A percentile compares a stretch with the other conserved stretches of the same genome.
Evolutionary conservation across 64 coral and sea anemone genomes (phyloP).

Genomic region (Porites australiensis): DNA sequence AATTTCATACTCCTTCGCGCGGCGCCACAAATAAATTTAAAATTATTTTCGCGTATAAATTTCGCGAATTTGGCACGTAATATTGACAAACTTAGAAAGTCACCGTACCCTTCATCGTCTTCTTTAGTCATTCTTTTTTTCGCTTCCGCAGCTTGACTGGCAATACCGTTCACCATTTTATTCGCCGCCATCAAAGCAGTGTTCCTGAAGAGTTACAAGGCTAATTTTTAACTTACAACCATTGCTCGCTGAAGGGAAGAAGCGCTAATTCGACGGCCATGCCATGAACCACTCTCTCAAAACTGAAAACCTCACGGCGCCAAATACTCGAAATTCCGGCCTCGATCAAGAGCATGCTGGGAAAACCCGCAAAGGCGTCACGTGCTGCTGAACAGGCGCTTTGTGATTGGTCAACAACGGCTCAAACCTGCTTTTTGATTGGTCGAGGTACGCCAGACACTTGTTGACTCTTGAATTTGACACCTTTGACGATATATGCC

Average conservation of each 20-base stretch:
- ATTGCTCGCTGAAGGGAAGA: conserved; percentile 54
- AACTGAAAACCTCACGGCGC: conserved; percentile 77
- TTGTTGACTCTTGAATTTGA: conserved; percentile 24
- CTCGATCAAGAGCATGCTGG: conserved; percentile 81
- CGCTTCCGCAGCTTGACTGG: conserved; percentile 62
- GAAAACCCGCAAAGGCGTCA: conserved; percentile 86
- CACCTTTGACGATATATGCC: conserved; percentile 18
- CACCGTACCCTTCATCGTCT: conserved; percentile 86
- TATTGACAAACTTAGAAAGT: conserved; percentile 52
- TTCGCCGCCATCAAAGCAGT: conserved; percentile 73
- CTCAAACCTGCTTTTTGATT: conserved; percentile 36
- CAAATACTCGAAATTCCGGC: conserved; percentile 87
- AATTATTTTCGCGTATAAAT: conserved; percentile 38
- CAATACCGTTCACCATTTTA: conserved; percentile 86
- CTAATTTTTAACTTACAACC: conserved; percentile 78
- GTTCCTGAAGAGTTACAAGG: conserved; percentile 70
- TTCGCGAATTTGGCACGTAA: conserved; percentile 61
- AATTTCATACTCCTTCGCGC: conserved; percentile 56
- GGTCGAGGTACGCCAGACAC: conserved; percentile 61
- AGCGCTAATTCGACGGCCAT: conserved; percentile 61
- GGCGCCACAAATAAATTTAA: conserved; percentile 31
- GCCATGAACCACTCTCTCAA: conserved; percentile 59
- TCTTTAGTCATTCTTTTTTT: conserved; percentile 98
- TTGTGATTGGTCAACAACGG: conserved; percentile 54
- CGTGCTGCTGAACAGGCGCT: neutral